Conservation (phyloP, 2,888 invertebrate genomes). For the Diaprepes abbreviatus region DNA sequence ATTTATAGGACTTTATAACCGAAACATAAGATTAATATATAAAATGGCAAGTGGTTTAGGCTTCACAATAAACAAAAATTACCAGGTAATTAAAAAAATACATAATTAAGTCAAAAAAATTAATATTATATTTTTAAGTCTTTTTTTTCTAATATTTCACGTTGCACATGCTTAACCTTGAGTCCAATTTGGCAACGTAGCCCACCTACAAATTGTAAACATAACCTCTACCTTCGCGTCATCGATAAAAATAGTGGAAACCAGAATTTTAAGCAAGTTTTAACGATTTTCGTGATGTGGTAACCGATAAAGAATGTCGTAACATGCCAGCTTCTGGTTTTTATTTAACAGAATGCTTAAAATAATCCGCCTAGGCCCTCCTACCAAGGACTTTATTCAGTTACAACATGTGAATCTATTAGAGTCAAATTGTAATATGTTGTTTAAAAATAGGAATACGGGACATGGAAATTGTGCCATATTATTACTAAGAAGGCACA, state of each 20-base stretch:
- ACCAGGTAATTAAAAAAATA: too few relatives aligned
- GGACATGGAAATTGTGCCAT: conserved; percentile 3
- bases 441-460: conserved; percentile 21
- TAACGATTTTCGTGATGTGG: conserved; percentile 27
- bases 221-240: conserved; percentile 45
- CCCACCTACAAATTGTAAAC: conserved; percentile 35
- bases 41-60: too few relatives aligned
- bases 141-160: background rate
- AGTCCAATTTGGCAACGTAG: conserved; percentile 29
- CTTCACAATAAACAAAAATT: too few relatives aligned
- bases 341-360: conserved; percentile 41
- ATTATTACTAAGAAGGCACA: background rate
- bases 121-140: too few relatives aligned
- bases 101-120: too few relatives aligned
- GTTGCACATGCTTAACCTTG: background rate
- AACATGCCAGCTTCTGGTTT: conserved; percentile 28
- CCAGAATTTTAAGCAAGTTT: conserved; percentile 37
- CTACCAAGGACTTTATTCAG: conserved; percentile 3
- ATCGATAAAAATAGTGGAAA: conserved; percentile 46
- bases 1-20: background rate
- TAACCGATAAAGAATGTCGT: conserved; percentile 43
- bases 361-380: conserved; percentile 32
- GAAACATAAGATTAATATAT: too few relatives aligned
- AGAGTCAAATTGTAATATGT: conserved; percentile 8
- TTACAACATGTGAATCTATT: background rate